A percentile compares a stretch with the other conserved stretches of the same genome.
Conservation (phyloP, 2,888 invertebrate species). For the Seladonia tumulorum region DNA sequence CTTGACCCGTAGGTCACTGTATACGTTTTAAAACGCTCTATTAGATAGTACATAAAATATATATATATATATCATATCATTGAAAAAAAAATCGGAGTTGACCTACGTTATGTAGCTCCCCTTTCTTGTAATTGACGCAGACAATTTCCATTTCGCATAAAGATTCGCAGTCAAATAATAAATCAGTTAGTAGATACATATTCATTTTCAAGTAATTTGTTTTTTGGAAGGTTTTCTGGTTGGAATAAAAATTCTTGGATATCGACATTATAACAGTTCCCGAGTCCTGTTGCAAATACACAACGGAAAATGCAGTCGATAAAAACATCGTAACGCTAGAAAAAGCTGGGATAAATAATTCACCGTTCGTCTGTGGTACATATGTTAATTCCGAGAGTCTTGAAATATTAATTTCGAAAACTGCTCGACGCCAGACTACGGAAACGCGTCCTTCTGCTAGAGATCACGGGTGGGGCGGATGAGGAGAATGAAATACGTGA, state of each 20-base stretch:
- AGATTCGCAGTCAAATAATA: no score
- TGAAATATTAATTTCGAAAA: slow-evolving; percentile 27
- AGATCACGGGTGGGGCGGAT: slow-evolving; percentile 8
- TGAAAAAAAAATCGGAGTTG: no score
- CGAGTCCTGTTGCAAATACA: neutral
- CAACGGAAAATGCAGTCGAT: neutral
- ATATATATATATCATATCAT: no score
- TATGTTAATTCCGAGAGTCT: slow-evolving; percentile 13
- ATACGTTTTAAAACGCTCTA: no score
- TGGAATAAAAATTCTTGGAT: neutral
- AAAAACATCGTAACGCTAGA: neutral
- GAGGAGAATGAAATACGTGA: slow-evolving; percentile 29
- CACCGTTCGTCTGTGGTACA: neutral
- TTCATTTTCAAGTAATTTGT: neutral
- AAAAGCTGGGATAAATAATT: neutral
- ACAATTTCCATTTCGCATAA: no score
- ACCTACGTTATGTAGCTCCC: no score
- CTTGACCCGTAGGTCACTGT: neutral
- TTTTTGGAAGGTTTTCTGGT: neutral
- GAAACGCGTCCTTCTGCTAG: slow-evolving; percentile 36
- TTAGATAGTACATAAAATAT: no score
- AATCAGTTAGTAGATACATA: neutral
- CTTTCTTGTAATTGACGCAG: no score
- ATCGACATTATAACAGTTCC: neutral
- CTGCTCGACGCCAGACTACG: slow-evolving; percentile 26